Conservation (phyloP, 2,113 vertebrate species). For the Xenopus laevis region DNA sequence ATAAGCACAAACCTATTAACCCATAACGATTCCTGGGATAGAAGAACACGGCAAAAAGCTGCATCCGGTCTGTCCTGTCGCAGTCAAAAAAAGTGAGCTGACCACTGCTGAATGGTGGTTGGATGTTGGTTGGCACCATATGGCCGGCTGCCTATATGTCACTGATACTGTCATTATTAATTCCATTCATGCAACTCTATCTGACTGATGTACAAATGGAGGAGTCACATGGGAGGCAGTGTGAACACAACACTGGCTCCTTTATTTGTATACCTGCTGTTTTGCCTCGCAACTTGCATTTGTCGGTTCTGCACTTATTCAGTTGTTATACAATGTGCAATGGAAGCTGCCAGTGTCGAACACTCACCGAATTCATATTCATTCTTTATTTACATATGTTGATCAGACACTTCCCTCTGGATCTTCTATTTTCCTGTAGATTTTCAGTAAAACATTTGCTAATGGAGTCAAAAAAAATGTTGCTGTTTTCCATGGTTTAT, state of each 20-base stretch:
- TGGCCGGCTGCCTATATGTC: conserved; percentile 46
- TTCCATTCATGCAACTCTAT: conserved; percentile 56
- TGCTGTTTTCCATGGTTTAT: too few relatives aligned
- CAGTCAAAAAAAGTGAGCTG: not conserved
- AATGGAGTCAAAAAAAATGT: too few relatives aligned
- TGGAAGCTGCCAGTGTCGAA: not conserved
- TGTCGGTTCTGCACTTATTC: conserved; percentile 1
- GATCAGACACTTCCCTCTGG: too few relatives aligned
- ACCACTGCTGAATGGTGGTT: conserved; percentile 6
- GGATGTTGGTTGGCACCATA: conserved; percentile 45
- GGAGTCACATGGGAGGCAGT: conserved; percentile 16
- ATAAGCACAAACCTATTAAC: too few relatives aligned
- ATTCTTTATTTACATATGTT: too few relatives aligned
- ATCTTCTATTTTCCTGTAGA: too few relatives aligned
- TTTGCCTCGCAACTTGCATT: not conserved
- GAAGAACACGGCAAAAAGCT: too few relatives aligned
- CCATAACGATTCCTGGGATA: too few relatives aligned
- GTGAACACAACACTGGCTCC: not conserved
- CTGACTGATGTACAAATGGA: conserved; percentile 52
- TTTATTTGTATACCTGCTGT: conserved; percentile 2
- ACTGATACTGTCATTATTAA: conserved; percentile 66
- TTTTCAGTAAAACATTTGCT: too few relatives aligned
- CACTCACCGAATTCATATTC: too few relatives aligned
- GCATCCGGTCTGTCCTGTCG: not conserved
- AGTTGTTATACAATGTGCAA: conserved; percentile 1